Base-by-base conservation (phyloP, 2,888 invertebrate genomes). In the Clistopyga incitator region DNA sequence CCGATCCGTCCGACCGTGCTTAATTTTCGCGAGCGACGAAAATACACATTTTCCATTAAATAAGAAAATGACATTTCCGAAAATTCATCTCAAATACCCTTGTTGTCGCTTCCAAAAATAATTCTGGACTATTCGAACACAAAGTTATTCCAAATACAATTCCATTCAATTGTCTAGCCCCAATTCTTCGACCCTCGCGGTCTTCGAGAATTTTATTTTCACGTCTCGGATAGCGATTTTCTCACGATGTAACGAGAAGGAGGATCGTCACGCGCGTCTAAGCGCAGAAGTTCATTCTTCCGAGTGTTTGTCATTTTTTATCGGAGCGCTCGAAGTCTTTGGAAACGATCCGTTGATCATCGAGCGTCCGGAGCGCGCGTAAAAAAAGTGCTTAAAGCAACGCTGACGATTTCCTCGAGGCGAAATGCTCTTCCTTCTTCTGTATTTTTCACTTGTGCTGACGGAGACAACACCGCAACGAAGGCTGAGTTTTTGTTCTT, bases 221-320 rank as follows among this genome's bases (percentile, higher is more conserved):
- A 45, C 45, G 45, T 15, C 45, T 15, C 45, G 15, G 45, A 15
- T 45, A n/a, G 13, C 18, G 8, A 34, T 18, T 25, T 23, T 4
- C 45, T 45, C 25, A 23, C 23, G 47, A n/a, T 47, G 13, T n/a
- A 11, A n/a, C n/a, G n/a, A 61, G 13, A 29, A 34, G 38, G 61
- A n/a, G 4, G 18, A 15, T 61, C 18, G 47, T 13, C 13, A 45
- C 15, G 45, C 45, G 45, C 15, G 45, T 15, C 15, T 6, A 18
- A 34, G 20, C 70, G 34, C 56, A 13, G 52, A 70, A 70, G 70
- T 70, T 70, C 70, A 70, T 70, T 70, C 70, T 70, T 70, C 52
- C 70, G 13, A 59, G 42, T 45, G 45, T 45, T 13, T 3, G 3
- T 15, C 23, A 15, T 29, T 59, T 59, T 11, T 29, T 2, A 15